A percentile compares a stretch with the other conserved stretches of the same genome.
Evolutionary conservation across 2,113 vertebrate species (phyloP).

Genomic region (Elephas maximus): DNA sequence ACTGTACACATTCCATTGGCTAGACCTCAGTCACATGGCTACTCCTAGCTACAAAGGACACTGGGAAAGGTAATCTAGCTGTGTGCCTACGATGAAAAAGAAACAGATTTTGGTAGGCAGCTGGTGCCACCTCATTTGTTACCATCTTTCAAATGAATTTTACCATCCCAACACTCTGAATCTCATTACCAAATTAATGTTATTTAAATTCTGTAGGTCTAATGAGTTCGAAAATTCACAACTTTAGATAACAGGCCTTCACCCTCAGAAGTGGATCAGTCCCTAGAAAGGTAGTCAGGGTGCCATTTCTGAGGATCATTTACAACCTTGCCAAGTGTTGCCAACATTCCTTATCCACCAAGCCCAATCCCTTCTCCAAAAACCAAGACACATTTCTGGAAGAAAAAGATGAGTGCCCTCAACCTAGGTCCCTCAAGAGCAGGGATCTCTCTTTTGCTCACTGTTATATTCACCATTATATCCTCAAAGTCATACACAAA

Average conservation of each 20-base stretch:
- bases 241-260: conserved; percentile 14
- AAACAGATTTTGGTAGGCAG: neutral
- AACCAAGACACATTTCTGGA: neutral
- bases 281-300: neutral
- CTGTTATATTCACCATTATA: neutral
- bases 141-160: conserved; percentile 27
- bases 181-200: conserved; percentile 32
- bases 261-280: neutral
- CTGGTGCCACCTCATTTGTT: neutral
- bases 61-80: neutral
- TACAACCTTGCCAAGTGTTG: neutral
- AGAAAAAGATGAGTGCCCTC: conserved; percentile 12
- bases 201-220: conserved; percentile 1
- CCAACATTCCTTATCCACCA: conserved; percentile 37
- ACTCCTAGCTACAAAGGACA: conserved; percentile 1
- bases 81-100: neutral
- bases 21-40: conserved; percentile 15
- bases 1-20: conserved; percentile 15
- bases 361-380: conserved; percentile 20
- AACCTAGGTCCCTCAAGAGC: neutral
- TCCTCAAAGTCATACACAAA: conserved; percentile 2
- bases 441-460: neutral
- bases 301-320: neutral
- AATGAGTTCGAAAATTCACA: neutral
- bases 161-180: neutral